Evolutionary conservation across 1,140 invertebrate species (phyloP), one percentile per base, ranked within the genome.

Genomic region (Homalodisca vitripennis): DNA sequence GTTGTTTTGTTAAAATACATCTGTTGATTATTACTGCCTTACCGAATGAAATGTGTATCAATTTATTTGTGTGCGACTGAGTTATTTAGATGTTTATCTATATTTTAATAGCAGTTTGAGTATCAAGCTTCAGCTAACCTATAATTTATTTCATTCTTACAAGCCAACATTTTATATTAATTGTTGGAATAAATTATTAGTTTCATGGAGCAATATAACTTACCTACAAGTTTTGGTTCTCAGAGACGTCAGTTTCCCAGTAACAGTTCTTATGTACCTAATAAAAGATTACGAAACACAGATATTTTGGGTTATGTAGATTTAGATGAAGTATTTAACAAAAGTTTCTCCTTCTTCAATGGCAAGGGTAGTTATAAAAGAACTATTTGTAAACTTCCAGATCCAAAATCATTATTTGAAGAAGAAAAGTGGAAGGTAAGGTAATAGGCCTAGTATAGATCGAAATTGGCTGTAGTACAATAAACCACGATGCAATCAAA

Each of bases 161-260:
- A n/a, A n/a, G n/a, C n/a, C n/a, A n/a, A n/a, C n/a, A n/a, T n/a
- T n/a, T n/a, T n/a, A n/a, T n/a, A n/a, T n/a, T n/a, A 41, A 41
- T 41, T 41, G 34, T 41, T 41, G 6, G 17, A 10, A 41, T 10
- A 17, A 10, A 6, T 41, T 17, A 10, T 41, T 41, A 10, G 34
- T 6, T 3, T 12, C 17, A 51, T 51, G 48, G 48, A 51, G 3
- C 14, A n/a, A 51, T n/a, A 20, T 6, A 22, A 22, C 17, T 22
- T 51, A 12, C 48, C 48, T 51, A 51, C 48, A 51, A 51, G 48
- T 51, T 51, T 51, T 51, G 48, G 48, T 51, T 3, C 3, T 20
- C 48, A 51, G 22, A 51, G 48, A 3, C 17, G 22, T 3, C 48
- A 22, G n/a, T 20, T 20, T 12, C 14, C 22, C 3, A 51, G 22